phyloP scores from a whole-genome alignment of 1,140 invertebrate genomes.

The Chironomus tepperi region DNA sequence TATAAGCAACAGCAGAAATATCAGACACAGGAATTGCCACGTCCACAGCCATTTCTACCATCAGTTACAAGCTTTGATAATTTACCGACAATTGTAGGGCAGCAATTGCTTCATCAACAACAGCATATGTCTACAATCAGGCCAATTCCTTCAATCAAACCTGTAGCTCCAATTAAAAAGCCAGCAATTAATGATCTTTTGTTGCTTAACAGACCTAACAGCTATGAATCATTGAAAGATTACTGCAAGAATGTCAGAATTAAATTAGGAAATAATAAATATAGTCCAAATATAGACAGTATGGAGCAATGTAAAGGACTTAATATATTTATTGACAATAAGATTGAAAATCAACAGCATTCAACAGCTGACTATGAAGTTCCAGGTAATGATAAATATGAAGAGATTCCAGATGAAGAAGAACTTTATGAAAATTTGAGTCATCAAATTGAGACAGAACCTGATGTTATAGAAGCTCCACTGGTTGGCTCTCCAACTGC shows the following conservation, averaged over 20 bases:
- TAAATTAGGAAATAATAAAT: not conserved
- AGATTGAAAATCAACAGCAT: not conserved
- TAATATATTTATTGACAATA: not conserved
- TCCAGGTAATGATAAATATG: not conserved
- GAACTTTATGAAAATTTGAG: not conserved
- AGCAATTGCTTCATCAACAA: not conserved
- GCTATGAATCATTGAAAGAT: not conserved
- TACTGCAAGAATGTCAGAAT: not conserved
- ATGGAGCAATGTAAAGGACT: not conserved
- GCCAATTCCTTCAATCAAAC: not conserved
- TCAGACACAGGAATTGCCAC: no score
- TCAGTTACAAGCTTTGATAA: constrained; percentile 11
- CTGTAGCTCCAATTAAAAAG: not conserved
- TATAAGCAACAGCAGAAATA: not conserved
- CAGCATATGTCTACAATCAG: not conserved
- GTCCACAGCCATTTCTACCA: no score
- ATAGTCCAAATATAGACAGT: not conserved
- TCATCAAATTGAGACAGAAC: not conserved
- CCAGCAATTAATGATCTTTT: not conserved
- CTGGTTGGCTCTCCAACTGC: not conserved
- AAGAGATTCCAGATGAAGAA: not conserved
- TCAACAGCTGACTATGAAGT: not conserved
- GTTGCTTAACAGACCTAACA: not conserved
- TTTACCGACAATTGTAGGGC: not conserved
- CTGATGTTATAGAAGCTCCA: not conserved